Evolutionary conservation across 1,140 invertebrate species (phyloP), one percentile per base, ranked within the genome.

Genomic region (Drosophila melanogaster): DNA sequence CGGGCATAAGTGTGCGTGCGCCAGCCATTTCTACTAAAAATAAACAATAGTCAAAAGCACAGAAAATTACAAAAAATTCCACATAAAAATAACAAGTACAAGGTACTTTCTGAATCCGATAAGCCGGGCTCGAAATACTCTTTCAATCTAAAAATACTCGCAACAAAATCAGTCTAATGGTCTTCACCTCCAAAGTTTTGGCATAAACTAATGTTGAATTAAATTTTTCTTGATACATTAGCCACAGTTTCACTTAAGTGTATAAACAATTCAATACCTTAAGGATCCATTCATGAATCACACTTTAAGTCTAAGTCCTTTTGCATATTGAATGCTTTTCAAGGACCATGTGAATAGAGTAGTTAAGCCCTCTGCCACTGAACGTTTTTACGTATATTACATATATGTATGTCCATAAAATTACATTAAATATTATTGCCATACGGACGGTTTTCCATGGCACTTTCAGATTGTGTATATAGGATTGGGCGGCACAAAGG

Each of bases 11-110:
- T 75, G 40, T 70, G 75, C 71, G 61, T 67, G 77, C 15, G 41
- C 30, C 54, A 38, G 72, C 58, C 75, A 66, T 73, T 77, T 75
- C 57, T 59, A 69, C 79, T 87, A 67, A 79, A 83, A 81, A 77
- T 89, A 87, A 89, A 89, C 83, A 89, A 83, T 69, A 57, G 56
- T 51, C 56, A 53, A 51, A 49, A 50, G 38, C 55, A 62, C 60
- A 69, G 53, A 24, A 55, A 47, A 41, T 70, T 69, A 56, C 43
- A 66, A 38, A 30, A 62, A 62, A 54, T 62, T 24, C n/a, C 38
- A 26, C 38, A 56, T 19, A 30, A 46, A 62, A 65, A 62, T 47
- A 35, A 26, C n/a, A n/a, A 24, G 37, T 8, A 1, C 10, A 41
- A 22, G n/a, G 1, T 26, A 17, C 37, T 15, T 37, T 38, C 53